These are phyloP conservation scores for Varanus salvator DNA, from an alignment of 2,113 vertebrate genomes.

Conservation along the genomic window DNA sequence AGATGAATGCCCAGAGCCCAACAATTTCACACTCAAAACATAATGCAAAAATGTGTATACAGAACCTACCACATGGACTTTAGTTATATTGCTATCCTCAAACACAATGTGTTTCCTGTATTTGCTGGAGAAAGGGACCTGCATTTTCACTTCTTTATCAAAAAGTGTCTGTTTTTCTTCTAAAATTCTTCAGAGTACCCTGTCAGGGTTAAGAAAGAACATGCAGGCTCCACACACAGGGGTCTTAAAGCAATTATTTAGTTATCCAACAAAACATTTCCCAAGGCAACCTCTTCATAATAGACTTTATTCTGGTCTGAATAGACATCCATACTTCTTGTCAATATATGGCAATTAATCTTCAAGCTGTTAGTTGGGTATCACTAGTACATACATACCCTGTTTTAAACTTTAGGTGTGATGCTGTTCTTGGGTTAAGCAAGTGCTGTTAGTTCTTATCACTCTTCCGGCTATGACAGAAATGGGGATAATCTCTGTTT, in stretches of 20 bases:
- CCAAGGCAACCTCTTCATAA: not conserved
- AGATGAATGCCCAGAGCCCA: not conserved
- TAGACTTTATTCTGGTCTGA: not conserved
- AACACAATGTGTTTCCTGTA: not conserved
- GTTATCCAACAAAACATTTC: not conserved
- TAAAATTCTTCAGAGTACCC: not conserved
- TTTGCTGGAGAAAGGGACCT: not conserved
- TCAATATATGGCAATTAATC: constrained; percentile 1
- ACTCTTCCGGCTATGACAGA: not conserved
- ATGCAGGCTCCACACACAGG: not conserved
- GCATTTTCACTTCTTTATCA: not conserved
- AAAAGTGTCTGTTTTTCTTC: not conserved
- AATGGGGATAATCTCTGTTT: not conserved
- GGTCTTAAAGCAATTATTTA: not conserved
- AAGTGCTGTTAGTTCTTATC: not conserved
- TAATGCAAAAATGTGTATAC: no score
- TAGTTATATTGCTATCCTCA: not conserved
- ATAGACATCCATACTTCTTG: not conserved
- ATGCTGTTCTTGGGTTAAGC: not conserved
- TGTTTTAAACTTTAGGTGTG: not conserved
- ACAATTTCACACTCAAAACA: not conserved
- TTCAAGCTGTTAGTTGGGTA: constrained; percentile 4
- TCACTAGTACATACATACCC: not conserved
- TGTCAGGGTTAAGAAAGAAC: no score
- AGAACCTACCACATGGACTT: no score